These are phyloP conservation scores for Liasis olivaceus DNA, from an alignment of 2,797 vertebrate species.

Conservation along the genomic window DNA sequence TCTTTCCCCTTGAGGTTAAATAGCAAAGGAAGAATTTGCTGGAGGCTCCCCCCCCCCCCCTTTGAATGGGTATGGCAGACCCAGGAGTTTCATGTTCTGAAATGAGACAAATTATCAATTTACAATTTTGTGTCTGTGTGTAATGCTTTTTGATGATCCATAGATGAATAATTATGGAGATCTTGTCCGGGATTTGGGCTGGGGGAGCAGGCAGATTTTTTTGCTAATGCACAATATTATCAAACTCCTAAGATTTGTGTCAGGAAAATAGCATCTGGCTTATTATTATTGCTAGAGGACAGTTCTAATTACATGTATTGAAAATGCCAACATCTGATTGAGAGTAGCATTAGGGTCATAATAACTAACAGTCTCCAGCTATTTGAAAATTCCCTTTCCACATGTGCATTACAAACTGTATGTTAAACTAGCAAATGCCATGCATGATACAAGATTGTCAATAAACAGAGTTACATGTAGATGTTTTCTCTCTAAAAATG, in stretches of 20 bases:
- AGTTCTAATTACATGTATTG: constrained; percentile 37
- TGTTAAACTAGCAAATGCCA: constrained; percentile 21
- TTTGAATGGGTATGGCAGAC: background rate
- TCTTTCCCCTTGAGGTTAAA: background rate
- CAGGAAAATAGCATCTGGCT: constrained; percentile 28
- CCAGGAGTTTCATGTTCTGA: background rate
- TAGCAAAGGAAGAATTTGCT: background rate
- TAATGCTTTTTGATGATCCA: background rate
- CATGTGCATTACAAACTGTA: constrained; percentile 1
- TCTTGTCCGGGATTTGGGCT: background rate
- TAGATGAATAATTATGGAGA: constrained; percentile 3
- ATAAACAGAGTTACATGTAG: background rate
- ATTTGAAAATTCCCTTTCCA: constrained; percentile 26
- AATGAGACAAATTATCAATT: rapidly evolving
- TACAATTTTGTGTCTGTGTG: background rate
- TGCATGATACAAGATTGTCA: background rate
- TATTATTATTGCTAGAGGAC: constrained; percentile 13
- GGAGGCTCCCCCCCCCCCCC: background rate
- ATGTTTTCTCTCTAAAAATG: background rate
- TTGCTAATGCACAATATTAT: background rate
- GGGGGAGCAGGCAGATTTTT: background rate
- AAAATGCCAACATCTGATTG: constrained; percentile 21
- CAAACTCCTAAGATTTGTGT: background rate
- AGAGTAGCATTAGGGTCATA: constrained; percentile 4
- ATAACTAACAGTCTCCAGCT: constrained; percentile 33